Conservation (phyloP, 2,888 invertebrate genomes). For the Netelia inedita region DNA sequence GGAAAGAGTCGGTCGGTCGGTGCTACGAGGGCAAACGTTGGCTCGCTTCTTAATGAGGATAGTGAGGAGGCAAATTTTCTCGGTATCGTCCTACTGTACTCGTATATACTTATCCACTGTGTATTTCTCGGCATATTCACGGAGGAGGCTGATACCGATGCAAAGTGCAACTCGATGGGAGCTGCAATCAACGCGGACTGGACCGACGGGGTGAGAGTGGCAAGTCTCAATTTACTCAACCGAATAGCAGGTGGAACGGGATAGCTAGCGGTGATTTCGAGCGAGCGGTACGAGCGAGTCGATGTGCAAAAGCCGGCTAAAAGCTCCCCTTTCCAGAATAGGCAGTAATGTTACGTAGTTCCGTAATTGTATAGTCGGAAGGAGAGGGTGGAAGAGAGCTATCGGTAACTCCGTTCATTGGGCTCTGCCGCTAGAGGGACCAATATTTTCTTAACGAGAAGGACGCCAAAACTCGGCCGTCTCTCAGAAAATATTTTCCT, state of each 20-base stretch:
- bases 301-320: constrained; percentile 43
- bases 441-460: constrained; percentile 63
- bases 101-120: constrained; percentile 18
- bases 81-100: constrained; percentile 4
- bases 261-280: constrained; percentile 35
- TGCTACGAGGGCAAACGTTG: constrained; percentile 53
- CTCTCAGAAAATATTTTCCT: constrained; percentile 49
- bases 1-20: too few species aligned
- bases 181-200: constrained; percentile 60
- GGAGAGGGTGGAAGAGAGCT: background rate
- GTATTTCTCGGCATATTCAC: constrained; percentile 37
- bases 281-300: background rate
- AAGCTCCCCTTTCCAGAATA: constrained; percentile 7
- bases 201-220: constrained; percentile 19
- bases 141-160: constrained; percentile 27
- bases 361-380: constrained; percentile 26
- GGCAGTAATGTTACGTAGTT: constrained; percentile 12
- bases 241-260: constrained; percentile 33
- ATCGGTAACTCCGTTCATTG: constrained; percentile 27
- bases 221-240: constrained; percentile 59
- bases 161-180: constrained; percentile 42
- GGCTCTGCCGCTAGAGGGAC: constrained; percentile 8
- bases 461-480: background rate
- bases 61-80: constrained; percentile 46
- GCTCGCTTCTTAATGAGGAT: constrained; percentile 60